Evolutionary conservation across 2,797 vertebrate species (phyloP), one percentile per base, ranked within the genome.

Genomic region (Buceros bicornis): DNA sequence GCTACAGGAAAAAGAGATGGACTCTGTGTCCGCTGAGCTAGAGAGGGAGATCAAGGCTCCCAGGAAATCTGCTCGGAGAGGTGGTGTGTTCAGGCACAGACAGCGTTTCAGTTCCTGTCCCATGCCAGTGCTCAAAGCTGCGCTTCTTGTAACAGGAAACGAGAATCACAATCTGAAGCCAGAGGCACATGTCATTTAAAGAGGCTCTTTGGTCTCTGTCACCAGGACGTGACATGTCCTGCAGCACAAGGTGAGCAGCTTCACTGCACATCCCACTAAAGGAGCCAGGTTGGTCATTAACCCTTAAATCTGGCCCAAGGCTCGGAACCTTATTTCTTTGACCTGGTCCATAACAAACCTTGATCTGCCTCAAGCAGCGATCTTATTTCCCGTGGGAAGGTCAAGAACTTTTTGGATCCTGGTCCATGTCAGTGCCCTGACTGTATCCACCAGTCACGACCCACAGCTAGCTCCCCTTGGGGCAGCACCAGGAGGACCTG

Each of bases 121-220:
- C 81, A 19, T 40, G 85, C 12, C 66, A 71, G 47, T 35, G 66
- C 58, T 81, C 3, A 0, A 56, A 81, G 88, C 83, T 56, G 53
- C 45, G 24, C 74, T 87, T 92, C 42, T 33, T 73, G 65, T 76
- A 91, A 89, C 77, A 97, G 94, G 86, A 96, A 97, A 82, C 0
- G 2, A 93, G 72, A 83, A 47, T 28, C 66, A 24, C 40, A 10
- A 45, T 6, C 65, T 54, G 93, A 65, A 89, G 82, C 31, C 61
- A 48, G 93, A 47, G 87, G 76, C 71, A 83, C 80, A 10, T 31
- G 33, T 18, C 50, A 14, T 16, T 11, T 5, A 3, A 54, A 28
- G 11, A 4, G 54, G 42, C 82, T 66, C 80, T 61, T 58, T 15
- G 66, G 83, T 50, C 47, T 9, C 42, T 2, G 24, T 47, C 62